Evolutionary conservation across 1,140 invertebrate species (phyloP), one percentile per base, ranked within the genome.

Genomic region (Araneus ventricosus): DNA sequence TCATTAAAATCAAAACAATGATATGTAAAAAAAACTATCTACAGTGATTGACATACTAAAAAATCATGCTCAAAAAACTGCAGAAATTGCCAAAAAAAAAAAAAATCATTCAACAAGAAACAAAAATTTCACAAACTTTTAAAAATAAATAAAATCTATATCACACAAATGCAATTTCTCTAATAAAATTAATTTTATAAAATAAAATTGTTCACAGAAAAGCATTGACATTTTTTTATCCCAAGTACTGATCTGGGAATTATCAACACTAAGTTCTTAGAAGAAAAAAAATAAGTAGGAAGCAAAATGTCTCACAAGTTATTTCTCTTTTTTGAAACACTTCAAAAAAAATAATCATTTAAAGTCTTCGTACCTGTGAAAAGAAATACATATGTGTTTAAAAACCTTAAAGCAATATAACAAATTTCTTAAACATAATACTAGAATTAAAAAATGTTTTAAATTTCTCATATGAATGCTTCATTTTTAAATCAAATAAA

Each of bases 1-100:
- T 37, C 20, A 75, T 37, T 75, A 75, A 34, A 75, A 75, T 75
- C 30, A 34, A 75, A 75, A 75, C 30, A 75, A 75, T 75, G 70
- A 75, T 75, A 75, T 75, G 70, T 75, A 34, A 75, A 75, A 75
- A 17, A 37, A 34, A 67, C 24, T 67, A 67, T 67, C 27, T 67
- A 67, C 63, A 67, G 63, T 27, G 57, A 67, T 67, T 27, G 8
- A 67, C 63, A 67, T 27, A n/a, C 63, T 27, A 67, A 67, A n/a
- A n/a, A 67, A 61, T 7, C 8, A 27, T 67, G 24, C 10, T 22
- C 24, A 67, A 8, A 63, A 24, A 67, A 30, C 27, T 67, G 24
- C 63, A 6, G n/a, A n/a, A 67, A 67, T 67, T 67, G 63, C 27
- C 63, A 30, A n/a, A 10, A 67, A 22, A 27, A 67, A 67, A 8